phyloP scores from a whole-genome alignment of 2,113 vertebrate genomes.

The Rhineura floridana region DNA sequence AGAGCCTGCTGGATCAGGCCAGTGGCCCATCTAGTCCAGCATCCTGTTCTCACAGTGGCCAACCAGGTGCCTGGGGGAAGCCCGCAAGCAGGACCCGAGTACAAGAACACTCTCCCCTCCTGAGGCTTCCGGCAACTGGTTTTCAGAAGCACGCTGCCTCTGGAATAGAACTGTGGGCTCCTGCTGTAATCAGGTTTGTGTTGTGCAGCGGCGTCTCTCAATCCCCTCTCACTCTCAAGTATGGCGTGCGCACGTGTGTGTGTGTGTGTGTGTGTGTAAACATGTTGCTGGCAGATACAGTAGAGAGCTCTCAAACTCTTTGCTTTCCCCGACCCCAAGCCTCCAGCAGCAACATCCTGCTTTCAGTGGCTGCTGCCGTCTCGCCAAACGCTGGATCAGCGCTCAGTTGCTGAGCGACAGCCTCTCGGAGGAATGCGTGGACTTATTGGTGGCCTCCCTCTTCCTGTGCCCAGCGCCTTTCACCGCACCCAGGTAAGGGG shows the following conservation, averaged over 20 bases:
- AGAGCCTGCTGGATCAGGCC: too few relatives aligned
- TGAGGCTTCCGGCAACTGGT: too few relatives aligned
- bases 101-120: too few relatives aligned
- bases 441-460: conserved; percentile 89
- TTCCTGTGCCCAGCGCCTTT: conserved; percentile 91
- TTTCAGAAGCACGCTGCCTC: too few relatives aligned
- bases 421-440: conserved; percentile 87
- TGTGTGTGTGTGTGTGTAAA: too few relatives aligned
- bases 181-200: neutral
- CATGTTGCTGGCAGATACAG: neutral
- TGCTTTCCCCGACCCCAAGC: conserved; percentile 63
- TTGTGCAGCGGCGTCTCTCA: neutral
- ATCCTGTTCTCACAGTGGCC: too few relatives aligned
- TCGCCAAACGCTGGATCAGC: conserved; percentile 91
- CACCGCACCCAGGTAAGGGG: conserved; percentile 85
- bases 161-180: too few relatives aligned
- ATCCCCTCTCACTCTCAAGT: too few relatives aligned
- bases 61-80: too few relatives aligned
- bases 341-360: conserved; percentile 92
- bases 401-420: conserved; percentile 86
- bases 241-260: too few relatives aligned
- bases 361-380: conserved; percentile 85
- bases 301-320: neutral
- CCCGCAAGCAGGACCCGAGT: too few relatives aligned
- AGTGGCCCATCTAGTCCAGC: too few relatives aligned